A percentile compares a stretch with the other conserved stretches of the same genome.
phyloP scores from a whole-genome alignment of 2,797 vertebrate species.

The Spinus pinus region DNA sequence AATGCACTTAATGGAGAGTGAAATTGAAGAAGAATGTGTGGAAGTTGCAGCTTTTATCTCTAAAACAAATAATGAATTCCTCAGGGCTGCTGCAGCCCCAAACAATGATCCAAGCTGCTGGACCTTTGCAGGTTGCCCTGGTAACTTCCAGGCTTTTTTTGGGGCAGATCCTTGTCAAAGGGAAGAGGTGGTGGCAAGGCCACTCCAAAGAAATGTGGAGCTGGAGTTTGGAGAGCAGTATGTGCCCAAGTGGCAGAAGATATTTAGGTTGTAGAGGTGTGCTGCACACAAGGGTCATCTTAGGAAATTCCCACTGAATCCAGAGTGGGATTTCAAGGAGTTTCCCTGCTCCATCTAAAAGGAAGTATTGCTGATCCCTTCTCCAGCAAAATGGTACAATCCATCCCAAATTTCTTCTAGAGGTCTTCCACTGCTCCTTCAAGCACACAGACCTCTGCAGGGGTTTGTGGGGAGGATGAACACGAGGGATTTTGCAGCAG shows the following conservation, averaged over 20 bases:
- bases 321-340: background rate
- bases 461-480: background rate
- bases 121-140: conserved; percentile 67
- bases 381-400: background rate
- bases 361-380: background rate
- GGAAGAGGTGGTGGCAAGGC: background rate
- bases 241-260: background rate
- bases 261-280: background rate
- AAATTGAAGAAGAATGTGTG: conserved; percentile 77
- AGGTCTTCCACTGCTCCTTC: background rate
- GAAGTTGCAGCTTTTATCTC: conserved; percentile 75
- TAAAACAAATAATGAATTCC: conserved; percentile 82
- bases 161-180: conserved; percentile 34
- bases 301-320: background rate
- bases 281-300: background rate
- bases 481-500: background rate
- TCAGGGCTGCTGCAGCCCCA: conserved; percentile 66
- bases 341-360: background rate
- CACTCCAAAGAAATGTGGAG: background rate
- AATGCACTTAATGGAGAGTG: conserved; percentile 67
- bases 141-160: conserved; percentile 64
- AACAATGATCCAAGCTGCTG: conserved; percentile 56
- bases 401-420: background rate
- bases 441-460: background rate
- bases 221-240: background rate